Conservation (phyloP, 1,140 invertebrate species). For the Cyphomyrmex costatus region DNA sequence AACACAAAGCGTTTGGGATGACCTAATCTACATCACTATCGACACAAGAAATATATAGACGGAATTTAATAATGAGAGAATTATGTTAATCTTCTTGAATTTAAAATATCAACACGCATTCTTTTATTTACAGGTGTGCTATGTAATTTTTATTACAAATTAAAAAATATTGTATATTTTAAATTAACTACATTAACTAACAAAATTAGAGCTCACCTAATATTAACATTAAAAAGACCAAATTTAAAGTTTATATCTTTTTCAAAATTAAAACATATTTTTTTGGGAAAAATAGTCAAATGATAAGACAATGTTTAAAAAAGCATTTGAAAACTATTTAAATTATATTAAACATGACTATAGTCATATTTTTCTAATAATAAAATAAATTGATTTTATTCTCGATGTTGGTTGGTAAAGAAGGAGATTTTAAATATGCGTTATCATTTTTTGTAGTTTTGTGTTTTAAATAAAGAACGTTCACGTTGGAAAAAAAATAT, state of each 20-base stretch:
- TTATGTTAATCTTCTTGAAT: not conserved
- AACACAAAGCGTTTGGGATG: not conserved
- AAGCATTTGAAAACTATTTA: too few relatives aligned
- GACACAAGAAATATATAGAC: not conserved
- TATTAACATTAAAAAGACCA: too few relatives aligned
- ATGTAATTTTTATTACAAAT: not conserved
- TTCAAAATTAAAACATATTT: too few relatives aligned
- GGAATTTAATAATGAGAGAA: not conserved
- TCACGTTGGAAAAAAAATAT: not conserved
- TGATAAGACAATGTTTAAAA: too few relatives aligned
- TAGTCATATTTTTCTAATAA: not conserved
- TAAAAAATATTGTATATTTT: not conserved
- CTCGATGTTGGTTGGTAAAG: not conserved
- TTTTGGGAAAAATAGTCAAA: too few relatives aligned
- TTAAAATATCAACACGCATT: not conserved
- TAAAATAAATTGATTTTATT: not conserved
- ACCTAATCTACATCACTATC: not conserved
- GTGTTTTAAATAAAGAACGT: not conserved
- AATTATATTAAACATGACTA: slow-evolving; percentile 11
- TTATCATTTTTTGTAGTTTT: not conserved
- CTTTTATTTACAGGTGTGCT: not conserved
- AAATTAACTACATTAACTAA: too few relatives aligned
- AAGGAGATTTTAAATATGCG: not conserved
- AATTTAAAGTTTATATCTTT: too few relatives aligned
- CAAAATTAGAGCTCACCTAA: too few relatives aligned